Base-by-base conservation (phyloP, 2,888 invertebrate genomes). In the Invenusta paracnida region DNA sequence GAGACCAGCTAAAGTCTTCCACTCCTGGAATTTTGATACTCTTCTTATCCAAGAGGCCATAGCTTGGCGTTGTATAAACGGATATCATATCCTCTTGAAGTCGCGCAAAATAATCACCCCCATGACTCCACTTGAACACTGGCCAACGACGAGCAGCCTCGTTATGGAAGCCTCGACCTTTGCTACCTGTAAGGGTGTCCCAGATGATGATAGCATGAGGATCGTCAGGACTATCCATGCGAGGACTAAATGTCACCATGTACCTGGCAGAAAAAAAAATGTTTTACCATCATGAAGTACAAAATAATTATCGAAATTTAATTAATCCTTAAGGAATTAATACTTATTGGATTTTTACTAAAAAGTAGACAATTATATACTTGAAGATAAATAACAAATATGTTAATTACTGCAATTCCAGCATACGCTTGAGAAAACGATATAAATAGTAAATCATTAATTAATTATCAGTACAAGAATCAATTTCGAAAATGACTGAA, bases 1-100 rank as follows among this genome's bases (percentile, higher is more conserved):
- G 98, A 0, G 98, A 98, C 98, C 99, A 99, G 88, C 95, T 95
- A 92, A 99, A 98, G 90, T 97, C 97, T 88, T n/a, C 30, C 23
- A 87, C 73, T 86, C 82, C 82, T 30, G 89, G 87, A 48, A 93
- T 91, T 88, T 96, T 97, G 86, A 98, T 94, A 88, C 96, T 96
- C 90, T 97, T 97, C 91, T 97, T 96, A 87, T 98, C 97, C 1
- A 97, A 92, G 85, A 99, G 92, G 87, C 95, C 96, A 91, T 98
- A 98, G 25, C 96, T 94, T 0, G 97, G 97, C 0, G 98, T 97
- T 92, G 98, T 97, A 90, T 97, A 98, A 17, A 99, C 95, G 88
- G 96, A 96, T 31, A 99, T 94, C 30, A 91, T 89, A 87, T 91
- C 91, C 85, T 94, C 93, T 0, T 95, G 94, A 90, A 97, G 94